Percentiles rank a stretch among this genome's conserved stretches.
Evolutionary conservation across 1,140 invertebrate species (phyloP).

Genomic region (Brachionus asplanchnoidis): DNA sequence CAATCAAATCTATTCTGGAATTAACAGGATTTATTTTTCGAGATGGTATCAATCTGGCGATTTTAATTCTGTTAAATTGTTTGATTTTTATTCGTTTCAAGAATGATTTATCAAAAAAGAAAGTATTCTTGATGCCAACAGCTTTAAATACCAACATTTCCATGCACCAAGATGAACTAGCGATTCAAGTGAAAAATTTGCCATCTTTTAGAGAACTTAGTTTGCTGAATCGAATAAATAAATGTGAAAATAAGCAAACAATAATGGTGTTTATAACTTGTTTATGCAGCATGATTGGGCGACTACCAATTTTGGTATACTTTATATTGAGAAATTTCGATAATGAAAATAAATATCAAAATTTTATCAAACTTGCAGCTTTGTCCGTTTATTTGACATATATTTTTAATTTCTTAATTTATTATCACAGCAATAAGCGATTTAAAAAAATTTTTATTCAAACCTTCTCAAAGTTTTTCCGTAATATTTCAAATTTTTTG

Average conservation of each 20-base stretch:
- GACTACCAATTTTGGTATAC: not conserved
- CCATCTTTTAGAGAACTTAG: not conserved
- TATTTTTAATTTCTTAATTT: not conserved
- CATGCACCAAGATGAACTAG: not conserved
- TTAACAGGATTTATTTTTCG: not conserved
- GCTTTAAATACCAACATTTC: not conserved
- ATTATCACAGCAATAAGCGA: not conserved
- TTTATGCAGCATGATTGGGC: not conserved
- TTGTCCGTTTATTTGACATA: not conserved
- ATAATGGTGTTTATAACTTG: not conserved
- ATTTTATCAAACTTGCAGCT: not conserved
- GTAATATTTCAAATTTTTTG: not conserved
- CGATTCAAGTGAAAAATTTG: not conserved
- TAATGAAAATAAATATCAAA: not conserved
- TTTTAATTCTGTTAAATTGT: not conserved
- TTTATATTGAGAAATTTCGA: not conserved
- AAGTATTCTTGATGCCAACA: not conserved
- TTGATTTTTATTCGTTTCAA: not conserved
- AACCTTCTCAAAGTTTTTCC: not conserved
- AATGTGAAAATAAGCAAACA: constrained; percentile 3
- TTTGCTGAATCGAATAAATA: not conserved
- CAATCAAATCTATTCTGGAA: not conserved
- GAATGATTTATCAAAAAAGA: not conserved
- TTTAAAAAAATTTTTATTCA: not conserved
- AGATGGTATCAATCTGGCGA: not conserved